Conservation (phyloP, 2,888 invertebrate species). For the Ophion slaviceki region DNA sequence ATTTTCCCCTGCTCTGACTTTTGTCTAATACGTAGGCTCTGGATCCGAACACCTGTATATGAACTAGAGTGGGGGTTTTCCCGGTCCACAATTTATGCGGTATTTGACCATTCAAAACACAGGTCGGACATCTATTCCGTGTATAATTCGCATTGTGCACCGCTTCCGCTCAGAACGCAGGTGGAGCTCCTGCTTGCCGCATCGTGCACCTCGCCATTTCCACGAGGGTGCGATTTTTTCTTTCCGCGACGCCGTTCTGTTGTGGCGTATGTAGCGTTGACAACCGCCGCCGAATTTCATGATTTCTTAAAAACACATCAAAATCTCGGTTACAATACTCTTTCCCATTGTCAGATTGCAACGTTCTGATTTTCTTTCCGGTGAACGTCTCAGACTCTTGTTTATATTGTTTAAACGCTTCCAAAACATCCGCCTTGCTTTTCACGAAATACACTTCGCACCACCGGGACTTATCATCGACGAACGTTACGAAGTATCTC, state of each 20-base stretch:
- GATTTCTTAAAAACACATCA: conserved; percentile 50
- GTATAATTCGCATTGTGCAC: conserved; percentile 64
- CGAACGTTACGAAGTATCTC: conserved; percentile 64
- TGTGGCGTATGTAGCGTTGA: conserved; percentile 72
- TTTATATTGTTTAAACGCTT: conserved; percentile 58
- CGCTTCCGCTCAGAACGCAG: conserved; percentile 70
- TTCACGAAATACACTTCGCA: conserved; percentile 31
- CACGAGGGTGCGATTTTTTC: conserved; percentile 66
- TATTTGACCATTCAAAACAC: conserved; percentile 46
- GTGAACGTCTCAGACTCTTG: conserved; percentile 41
- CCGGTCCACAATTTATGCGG: conserved; percentile 56
- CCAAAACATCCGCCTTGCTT: conserved; percentile 33
- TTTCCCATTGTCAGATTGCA: conserved; percentile 66
- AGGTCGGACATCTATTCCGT: conserved; percentile 63
- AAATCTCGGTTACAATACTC: conserved; percentile 67
- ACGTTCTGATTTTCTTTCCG: conserved; percentile 60
- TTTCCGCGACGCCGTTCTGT: conserved; percentile 74
- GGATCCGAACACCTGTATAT: conserved; percentile 56
- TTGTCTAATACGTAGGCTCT: conserved; percentile 51
- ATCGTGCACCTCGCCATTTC: conserved; percentile 66
- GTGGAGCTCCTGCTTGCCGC: conserved; percentile 58
- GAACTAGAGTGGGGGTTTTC: conserved; percentile 33
- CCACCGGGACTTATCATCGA: conserved; percentile 65
- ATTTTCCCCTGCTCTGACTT: conserved; percentile 40
- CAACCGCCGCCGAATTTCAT: conserved; percentile 70